Percentiles rank a stretch among this genome's conserved stretches.
Conservation (phyloP, 1,140 invertebrate genomes). For the Cecropterus lyciades region DNA sequence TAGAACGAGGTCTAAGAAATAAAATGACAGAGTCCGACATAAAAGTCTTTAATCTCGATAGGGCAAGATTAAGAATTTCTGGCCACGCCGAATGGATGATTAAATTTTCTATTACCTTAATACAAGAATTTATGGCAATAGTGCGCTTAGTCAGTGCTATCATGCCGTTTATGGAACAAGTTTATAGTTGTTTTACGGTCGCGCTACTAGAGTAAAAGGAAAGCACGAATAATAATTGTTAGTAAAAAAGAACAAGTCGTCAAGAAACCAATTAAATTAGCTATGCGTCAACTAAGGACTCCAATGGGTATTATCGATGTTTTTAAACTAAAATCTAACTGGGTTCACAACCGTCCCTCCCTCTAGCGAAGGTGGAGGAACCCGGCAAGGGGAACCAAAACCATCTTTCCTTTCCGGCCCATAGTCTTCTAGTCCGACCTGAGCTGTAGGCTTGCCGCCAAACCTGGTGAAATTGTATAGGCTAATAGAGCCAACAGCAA, state of each 20-base stretch:
- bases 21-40: too few species aligned
- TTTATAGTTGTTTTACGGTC: constrained; percentile 9
- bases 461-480: too few species aligned
- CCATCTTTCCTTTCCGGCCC: too few species aligned
- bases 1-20: too few species aligned
- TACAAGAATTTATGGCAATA: constrained; percentile 22
- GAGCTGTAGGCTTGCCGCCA: too few species aligned
- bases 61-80: neutral
- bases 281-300: neutral
- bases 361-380: too few species aligned
- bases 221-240: neutral
- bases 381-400: too few species aligned
- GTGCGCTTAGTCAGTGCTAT: constrained; percentile 22
- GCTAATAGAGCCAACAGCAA: too few species aligned
- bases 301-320: neutral
- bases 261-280: neutral
- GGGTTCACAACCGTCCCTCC: too few species aligned
- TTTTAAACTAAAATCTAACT: too few species aligned
- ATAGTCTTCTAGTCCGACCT: too few species aligned
- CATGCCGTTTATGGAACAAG: neutral
- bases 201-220: neutral
- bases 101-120: constrained; percentile 27
- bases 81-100: constrained; percentile 19
- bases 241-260: neutral
- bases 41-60: too few species aligned